Conservation (phyloP, 1,140 invertebrate genomes). For the Odontomachus brunneus region DNA sequence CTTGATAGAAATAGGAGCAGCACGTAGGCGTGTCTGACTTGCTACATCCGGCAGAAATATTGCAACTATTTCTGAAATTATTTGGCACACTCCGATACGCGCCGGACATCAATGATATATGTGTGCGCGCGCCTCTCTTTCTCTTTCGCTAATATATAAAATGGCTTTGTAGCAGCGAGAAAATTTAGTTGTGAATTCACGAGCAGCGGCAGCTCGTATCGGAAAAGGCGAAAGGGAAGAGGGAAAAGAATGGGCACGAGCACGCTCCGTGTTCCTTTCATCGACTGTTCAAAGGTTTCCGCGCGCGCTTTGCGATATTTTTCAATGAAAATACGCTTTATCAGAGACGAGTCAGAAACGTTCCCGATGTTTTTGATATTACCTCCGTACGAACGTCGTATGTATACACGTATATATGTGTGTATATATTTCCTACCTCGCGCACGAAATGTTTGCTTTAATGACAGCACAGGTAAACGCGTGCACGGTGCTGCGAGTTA, state of each 20-base stretch:
- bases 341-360: not conserved
- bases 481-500: conserved; percentile 25
- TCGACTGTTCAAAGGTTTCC: not conserved
- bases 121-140: too few species aligned
- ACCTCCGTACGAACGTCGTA: not conserved
- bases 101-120: too few species aligned
- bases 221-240: not conserved
- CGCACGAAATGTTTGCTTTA: conserved; percentile 36
- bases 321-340: not conserved
- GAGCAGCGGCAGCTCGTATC: not conserved
- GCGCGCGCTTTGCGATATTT: not conserved
- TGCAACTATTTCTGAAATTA: conserved; percentile 44
- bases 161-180: not conserved
- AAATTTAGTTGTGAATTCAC: not conserved
- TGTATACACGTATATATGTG: too few species aligned
- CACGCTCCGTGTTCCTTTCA: not conserved
- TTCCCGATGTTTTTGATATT: conserved; percentile 3
- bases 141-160: too few species aligned
- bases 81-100: conserved; percentile 12
- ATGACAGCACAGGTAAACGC: conserved; percentile 17
- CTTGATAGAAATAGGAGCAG: conserved; percentile 58
- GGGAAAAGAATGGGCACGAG: not conserved
- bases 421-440: not conserved
- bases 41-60: not conserved
- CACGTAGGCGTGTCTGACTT: conserved; percentile 58